Conservation (phyloP, 2,797 vertebrate species). For the Dicrostonyx torquatus region DNA sequence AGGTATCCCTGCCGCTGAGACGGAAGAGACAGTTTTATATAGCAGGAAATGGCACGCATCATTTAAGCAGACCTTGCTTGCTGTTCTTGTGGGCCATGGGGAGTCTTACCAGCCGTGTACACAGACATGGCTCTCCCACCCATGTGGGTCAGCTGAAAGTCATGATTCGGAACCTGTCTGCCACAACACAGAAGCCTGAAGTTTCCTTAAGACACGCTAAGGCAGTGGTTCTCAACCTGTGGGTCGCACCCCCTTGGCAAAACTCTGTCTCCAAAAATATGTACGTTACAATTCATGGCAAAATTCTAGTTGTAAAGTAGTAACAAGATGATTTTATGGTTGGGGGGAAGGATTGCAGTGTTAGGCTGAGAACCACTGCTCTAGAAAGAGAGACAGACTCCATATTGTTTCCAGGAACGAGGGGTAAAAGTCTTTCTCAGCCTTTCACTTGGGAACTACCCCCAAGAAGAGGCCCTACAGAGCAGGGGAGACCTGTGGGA, state of each 20-base stretch:
- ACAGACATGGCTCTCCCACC: neutral
- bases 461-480: neutral
- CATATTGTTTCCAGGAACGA: neutral
- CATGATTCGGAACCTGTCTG: neutral
- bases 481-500: neutral
- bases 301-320: neutral
- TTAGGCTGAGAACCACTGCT: neutral
- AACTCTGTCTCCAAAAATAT: neutral
- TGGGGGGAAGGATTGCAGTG: neutral
- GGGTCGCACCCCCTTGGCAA: neutral
- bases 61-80: neutral
- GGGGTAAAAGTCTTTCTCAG: neutral
- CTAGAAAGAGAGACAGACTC: neutral
- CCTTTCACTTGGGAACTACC: neutral
- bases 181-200: neutral
- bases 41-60: slow-evolving; percentile 11
- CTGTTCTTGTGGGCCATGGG: neutral
- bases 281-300: neutral
- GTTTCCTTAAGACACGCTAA: neutral
- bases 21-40: neutral
- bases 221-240: neutral
- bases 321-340: neutral
- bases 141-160: neutral
- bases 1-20: neutral
- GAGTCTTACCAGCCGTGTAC: neutral